phyloP scores from a whole-genome alignment of 2,113 vertebrate genomes.

The Prochilodus magdalenae region DNA sequence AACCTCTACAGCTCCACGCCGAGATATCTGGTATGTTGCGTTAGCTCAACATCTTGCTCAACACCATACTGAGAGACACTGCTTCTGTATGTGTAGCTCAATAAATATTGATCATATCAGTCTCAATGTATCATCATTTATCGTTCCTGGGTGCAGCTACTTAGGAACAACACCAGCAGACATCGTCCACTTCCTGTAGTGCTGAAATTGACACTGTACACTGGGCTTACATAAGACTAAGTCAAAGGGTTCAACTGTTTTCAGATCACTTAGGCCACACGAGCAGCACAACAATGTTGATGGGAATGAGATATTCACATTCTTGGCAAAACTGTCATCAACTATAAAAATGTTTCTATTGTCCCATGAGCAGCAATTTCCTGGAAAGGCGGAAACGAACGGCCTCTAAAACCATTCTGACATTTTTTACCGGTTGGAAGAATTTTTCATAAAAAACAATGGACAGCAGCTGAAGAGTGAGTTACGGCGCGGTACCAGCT shows the following conservation, averaged over 20 bases:
- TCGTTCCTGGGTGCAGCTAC: no score
- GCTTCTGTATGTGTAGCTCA: no score
- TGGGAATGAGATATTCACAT: slow-evolving; percentile 51
- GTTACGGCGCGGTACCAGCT: not conserved
- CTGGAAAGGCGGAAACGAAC: slow-evolving; percentile 43
- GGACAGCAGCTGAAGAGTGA: slow-evolving; percentile 1
- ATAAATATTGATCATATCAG: no score
- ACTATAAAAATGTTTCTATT: slow-evolving; percentile 58
- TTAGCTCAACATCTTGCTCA: no score
- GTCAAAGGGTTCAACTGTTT: not conserved
- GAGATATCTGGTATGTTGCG: no score
- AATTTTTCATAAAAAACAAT: slow-evolving; percentile 38
- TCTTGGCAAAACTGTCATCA: slow-evolving; percentile 56
- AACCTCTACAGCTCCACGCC: no score
- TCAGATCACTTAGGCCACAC: not conserved
- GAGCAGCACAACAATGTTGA: slow-evolving; percentile 41
- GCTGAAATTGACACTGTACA: not conserved
- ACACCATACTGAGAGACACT: no score
- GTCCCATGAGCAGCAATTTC: slow-evolving; percentile 50
- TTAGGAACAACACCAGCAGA: not conserved
- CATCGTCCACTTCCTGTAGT: not conserved
- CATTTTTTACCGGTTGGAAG: slow-evolving; percentile 18
- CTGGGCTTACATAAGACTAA: not conserved
- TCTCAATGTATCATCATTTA: no score
- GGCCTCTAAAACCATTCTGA: slow-evolving; percentile 14